Base-by-base conservation (phyloP, 2,888 invertebrate genomes). In the Sialis lutaria region DNA sequence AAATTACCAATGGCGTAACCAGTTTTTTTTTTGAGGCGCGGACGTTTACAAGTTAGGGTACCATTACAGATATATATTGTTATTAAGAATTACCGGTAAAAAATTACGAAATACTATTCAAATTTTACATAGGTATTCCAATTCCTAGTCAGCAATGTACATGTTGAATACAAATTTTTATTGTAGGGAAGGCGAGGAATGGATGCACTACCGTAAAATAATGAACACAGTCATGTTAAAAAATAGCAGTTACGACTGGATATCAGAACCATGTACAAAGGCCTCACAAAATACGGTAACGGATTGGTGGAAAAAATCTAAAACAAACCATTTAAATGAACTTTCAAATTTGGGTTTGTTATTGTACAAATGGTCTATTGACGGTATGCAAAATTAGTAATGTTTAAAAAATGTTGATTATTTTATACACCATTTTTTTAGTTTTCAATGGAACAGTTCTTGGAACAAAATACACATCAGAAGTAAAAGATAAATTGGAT, bases 301-400 rank as follows among this genome's bases (percentile, higher is more conserved):
- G 4, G 58, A 65, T 53, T 62, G 68, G 53, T 64, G 67, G 52
- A 50, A 53, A 31, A 56, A 62, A 35, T 55, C 65, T 6, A 33
- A 46, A n/a, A 47, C 52, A 45, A 46, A 37, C 12, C n/a, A 52
- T 12, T 56, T 57, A 47, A 45, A 52, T 31, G 50, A 57, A 8
- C 58, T 77, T 40, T 64, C 69, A 0, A 63, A 81, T 57, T 64
- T 88, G 48, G 83, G 88, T 60, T 63, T 67, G 5, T 74, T 79
- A 53, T 69, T 90, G 33, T 90, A 90, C 61, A 74, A 72, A 55
- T 79, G 86, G 73, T 85, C 89, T 1, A 77, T 83, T 50, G 79
- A 87, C 58, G 80, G 86, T 85, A 67, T 33, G n/a, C n/a, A 33
- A 45, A 7, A 47, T 41, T 35, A 30, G 6, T 8, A n/a, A 30